Percentiles rank a stretch among this genome's conserved stretches.
phyloP scores from a whole-genome alignment of 2,797 vertebrate genomes.

The Poecilia wingei region DNA sequence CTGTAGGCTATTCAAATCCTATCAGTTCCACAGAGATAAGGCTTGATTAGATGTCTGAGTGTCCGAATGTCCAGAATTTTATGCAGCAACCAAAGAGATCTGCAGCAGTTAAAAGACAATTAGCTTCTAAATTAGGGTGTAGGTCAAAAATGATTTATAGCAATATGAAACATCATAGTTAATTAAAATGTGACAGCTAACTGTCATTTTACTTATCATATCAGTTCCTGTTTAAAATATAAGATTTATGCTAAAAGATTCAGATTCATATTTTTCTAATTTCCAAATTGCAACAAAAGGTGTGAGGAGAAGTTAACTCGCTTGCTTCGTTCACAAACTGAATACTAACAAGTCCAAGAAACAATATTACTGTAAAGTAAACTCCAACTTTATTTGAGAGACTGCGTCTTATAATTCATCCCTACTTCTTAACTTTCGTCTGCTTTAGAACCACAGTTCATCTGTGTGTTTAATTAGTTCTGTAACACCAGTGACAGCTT shows the following conservation, averaged over 20 bases:
- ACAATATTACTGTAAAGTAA: background rate
- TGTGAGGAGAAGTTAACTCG: background rate
- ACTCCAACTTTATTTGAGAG: background rate
- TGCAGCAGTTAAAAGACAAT: background rate
- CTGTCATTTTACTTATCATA: background rate
- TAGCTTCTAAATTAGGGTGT: background rate
- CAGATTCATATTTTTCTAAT: background rate
- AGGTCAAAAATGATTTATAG: background rate
- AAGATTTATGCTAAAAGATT: no score
- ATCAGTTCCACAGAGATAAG: constrained; percentile 14
- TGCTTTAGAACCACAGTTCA: background rate
- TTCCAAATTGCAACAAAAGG: background rate
- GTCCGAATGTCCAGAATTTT: background rate
- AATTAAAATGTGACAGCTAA: background rate
- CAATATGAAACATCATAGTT: background rate
- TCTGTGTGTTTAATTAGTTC: background rate
- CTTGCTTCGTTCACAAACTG: background rate
- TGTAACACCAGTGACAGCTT: background rate
- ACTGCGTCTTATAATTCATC: background rate
- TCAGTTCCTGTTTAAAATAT: background rate
- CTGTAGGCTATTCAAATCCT: constrained; percentile 12
- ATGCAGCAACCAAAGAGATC: background rate
- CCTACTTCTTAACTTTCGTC: background rate
- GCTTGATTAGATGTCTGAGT: background rate
- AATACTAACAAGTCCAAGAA: background rate